These are phyloP conservation scores for Rhagophthalmus giganteus DNA, from an alignment of 2,888 invertebrate genomes.

Conservation along the genomic window DNA sequence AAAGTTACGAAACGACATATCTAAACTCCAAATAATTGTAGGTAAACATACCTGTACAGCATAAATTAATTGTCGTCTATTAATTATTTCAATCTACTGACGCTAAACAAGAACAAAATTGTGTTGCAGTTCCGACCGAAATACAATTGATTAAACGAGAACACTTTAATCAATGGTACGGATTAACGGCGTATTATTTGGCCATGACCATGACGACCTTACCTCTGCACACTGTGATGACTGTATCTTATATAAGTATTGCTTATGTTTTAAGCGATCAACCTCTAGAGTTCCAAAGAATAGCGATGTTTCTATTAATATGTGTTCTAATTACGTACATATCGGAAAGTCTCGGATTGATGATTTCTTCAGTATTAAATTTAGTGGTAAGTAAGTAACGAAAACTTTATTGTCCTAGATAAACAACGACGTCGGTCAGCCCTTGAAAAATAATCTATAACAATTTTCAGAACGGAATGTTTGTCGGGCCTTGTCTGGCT, in stretches of 20 bases:
- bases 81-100: no score
- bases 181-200: conserved; percentile 75
- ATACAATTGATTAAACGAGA: conserved; percentile 77
- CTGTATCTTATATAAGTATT: conserved; percentile 68
- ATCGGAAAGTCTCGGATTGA: conserved; percentile 77
- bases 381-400: conserved; percentile 78
- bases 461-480: conserved; percentile 78
- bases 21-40: no score
- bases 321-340: conserved; percentile 73
- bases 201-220: conserved; percentile 73
- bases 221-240: conserved; percentile 71
- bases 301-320: conserved; percentile 69
- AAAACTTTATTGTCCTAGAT: no score
- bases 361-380: conserved; percentile 73
- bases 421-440: no score
- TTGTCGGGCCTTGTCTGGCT: conserved; percentile 82
- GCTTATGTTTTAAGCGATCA: conserved; percentile 77
- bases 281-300: conserved; percentile 70
- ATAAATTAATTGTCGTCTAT: no score
- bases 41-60: no score
- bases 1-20: no score
- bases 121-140: conserved; percentile 81
- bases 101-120: no score
- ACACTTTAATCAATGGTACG: conserved; percentile 85
- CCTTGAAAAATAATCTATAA: no score